Percentiles rank a stretch among this genome's conserved stretches.
These are phyloP conservation scores for Heloderma charlesbogerti DNA, from an alignment of 2,113 vertebrate species.

Conservation along the genomic window DNA sequence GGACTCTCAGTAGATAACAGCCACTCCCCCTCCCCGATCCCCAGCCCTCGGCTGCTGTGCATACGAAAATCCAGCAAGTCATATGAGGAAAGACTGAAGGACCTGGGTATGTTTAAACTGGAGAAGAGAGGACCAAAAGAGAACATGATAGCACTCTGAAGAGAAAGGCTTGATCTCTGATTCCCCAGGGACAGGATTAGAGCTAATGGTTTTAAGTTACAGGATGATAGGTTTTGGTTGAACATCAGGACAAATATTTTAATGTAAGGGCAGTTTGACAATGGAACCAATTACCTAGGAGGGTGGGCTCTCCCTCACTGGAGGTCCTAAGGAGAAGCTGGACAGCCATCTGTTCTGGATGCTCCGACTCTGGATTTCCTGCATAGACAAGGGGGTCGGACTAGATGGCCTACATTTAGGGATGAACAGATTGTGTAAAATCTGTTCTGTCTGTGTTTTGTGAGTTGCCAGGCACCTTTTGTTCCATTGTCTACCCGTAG, in stretches of 20 bases:
- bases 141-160: not conserved
- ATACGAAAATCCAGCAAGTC: too few species aligned
- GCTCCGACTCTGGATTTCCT: not conserved
- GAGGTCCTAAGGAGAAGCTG: not conserved
- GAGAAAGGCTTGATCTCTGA: not conserved
- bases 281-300: not conserved
- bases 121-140: not conserved
- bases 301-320: not conserved
- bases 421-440: too few species aligned
- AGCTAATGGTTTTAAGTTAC: not conserved
- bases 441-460: too few species aligned
- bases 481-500: too few species aligned
- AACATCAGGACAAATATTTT: not conserved
- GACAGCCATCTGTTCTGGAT: not conserved
- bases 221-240: not conserved
- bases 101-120: too few species aligned
- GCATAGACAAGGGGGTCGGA: not conserved
- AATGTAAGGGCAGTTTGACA: not conserved
- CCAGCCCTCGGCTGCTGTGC: too few species aligned
- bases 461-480: too few species aligned
- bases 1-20: too few species aligned
- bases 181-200: not conserved
- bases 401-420: not conserved
- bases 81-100: not conserved
- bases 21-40: too few species aligned